phyloP scores from a whole-genome alignment of 1,140 invertebrate genomes.

The Drosophila paulistorum region DNA sequence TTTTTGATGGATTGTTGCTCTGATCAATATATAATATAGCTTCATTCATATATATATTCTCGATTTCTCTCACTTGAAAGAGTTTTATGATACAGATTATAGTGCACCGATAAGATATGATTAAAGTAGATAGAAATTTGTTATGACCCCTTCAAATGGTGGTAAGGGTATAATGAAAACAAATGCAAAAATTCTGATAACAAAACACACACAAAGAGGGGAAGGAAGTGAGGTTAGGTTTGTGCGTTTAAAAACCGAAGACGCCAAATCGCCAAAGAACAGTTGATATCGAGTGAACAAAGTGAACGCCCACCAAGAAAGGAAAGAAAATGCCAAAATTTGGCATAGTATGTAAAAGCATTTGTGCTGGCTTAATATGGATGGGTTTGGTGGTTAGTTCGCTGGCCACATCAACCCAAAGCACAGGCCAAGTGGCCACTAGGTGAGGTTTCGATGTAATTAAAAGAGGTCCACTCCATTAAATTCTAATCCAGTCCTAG shows the following conservation, averaged over 20 bases:
- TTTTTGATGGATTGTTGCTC: too few relatives aligned
- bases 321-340: neutral
- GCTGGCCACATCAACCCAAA: neutral
- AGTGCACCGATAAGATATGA: neutral
- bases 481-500: neutral
- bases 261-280: neutral
- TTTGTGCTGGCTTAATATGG: neutral
- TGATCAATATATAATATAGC: too few relatives aligned
- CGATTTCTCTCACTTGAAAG: neutral
- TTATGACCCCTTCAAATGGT: neutral
- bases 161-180: constrained; percentile 1
- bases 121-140: neutral
- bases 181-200: constrained; percentile 8
- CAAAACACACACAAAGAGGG: neutral
- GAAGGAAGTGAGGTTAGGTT: constrained; percentile 1
- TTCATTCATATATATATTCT: too few relatives aligned
- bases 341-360: neutral
- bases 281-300: neutral
- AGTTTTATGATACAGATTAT: neutral
- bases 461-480: neutral
- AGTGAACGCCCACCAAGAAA: neutral
- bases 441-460: neutral
- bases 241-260: neutral
- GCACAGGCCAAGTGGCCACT: neutral
- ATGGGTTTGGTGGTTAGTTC: neutral